Evolutionary conservation across 2,797 vertebrate genomes (phyloP).

Genomic region (Pipistrellus pygmaeus): DNA sequence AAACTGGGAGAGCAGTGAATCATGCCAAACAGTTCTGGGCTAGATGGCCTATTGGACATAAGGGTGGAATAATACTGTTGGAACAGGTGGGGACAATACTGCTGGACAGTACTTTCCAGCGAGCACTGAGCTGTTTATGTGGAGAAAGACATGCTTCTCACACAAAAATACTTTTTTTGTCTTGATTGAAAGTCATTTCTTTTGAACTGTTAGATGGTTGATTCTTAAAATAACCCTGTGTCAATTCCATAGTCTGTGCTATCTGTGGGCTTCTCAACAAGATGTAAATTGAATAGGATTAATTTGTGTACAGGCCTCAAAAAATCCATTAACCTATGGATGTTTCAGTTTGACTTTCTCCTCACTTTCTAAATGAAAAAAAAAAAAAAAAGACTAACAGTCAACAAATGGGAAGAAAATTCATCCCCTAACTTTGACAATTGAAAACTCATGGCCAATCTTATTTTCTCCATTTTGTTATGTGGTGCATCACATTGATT

Average conservation of each 20-base stretch:
- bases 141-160: conserved; percentile 42
- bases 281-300: not conserved
- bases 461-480: not conserved
- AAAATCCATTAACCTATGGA: not conserved
- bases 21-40: not conserved
- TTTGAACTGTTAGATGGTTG: not conserved
- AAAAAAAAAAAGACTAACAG: not conserved
- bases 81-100: not conserved
- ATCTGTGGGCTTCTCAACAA: not conserved
- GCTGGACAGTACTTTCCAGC: not conserved
- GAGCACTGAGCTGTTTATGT: not conserved
- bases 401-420: not conserved
- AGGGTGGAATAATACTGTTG: not conserved
- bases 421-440: not conserved
- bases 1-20: not conserved
- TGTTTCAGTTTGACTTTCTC: not conserved
- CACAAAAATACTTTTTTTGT: conserved; percentile 33
- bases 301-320: not conserved
- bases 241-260: not conserved
- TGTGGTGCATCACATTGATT: not conserved
- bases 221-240: conserved; percentile 29
- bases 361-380: not conserved
- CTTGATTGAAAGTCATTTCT: conserved; percentile 59
- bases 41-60: not conserved
- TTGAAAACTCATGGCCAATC: not conserved